These are phyloP conservation scores for Drosophila obscura DNA, from an alignment of 1,140 invertebrate genomes.

Conservation along the genomic window DNA sequence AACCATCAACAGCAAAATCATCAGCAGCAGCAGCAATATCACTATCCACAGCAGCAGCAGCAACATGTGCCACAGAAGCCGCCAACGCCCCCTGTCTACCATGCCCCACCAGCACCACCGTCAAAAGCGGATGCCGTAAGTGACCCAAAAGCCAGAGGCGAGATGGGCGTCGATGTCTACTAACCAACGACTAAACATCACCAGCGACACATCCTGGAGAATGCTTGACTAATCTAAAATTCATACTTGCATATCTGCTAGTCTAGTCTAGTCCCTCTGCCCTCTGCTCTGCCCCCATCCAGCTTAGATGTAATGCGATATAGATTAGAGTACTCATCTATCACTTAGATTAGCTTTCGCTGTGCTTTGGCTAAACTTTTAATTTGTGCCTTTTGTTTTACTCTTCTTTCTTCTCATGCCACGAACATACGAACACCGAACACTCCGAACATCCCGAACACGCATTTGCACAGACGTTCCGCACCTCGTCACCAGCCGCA, in stretches of 20 bases:
- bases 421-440: conserved; percentile 15
- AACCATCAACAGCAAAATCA: conserved; percentile 43
- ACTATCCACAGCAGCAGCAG: conserved; percentile 44
- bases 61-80: conserved; percentile 40
- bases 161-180: conserved; percentile 30
- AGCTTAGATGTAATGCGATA: conserved; percentile 49
- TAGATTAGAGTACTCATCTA: conserved; percentile 39
- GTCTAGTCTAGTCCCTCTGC: conserved; percentile 8
- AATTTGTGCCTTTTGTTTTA: conserved; percentile 51
- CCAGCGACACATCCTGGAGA: conserved; percentile 5
- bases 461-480: conserved; percentile 65
- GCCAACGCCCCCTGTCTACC: conserved; percentile 56
- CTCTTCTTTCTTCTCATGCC: conserved; percentile 35
- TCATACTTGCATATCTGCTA: no score
- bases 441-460: conserved; percentile 3
- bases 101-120: conserved; percentile 54
- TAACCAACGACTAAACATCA: conserved; percentile 49
- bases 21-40: conserved; percentile 27
- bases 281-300: conserved; percentile 9
- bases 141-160: conserved; percentile 31
- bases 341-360: conserved; percentile 22
- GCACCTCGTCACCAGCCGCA: conserved; percentile 75
- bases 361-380: conserved; percentile 39
- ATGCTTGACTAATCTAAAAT: conserved; percentile 25
- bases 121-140: conserved; percentile 74